Conservation (phyloP, 2,113 vertebrate species). For the Rafetus swinhoei region DNA sequence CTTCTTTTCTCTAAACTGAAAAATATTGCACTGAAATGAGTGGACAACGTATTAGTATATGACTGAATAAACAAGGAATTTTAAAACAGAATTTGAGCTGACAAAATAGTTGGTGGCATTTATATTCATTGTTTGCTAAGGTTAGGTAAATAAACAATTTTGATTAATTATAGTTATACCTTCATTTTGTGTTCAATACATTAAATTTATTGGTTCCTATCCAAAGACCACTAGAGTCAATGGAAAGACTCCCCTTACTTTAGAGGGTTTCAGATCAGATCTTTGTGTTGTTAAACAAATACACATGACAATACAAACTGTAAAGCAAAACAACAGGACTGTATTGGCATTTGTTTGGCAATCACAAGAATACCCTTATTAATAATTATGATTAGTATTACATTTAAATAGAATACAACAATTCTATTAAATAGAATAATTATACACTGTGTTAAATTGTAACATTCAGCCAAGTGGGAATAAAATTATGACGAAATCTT, state of each 20-base stretch:
- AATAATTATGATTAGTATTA: slow-evolving; percentile 43
- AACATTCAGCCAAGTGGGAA: slow-evolving; percentile 57
- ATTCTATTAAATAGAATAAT: slow-evolving; percentile 62
- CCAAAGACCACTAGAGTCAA: neutral
- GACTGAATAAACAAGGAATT: slow-evolving; percentile 3
- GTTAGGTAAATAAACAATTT: slow-evolving; percentile 30
- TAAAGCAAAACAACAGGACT: slow-evolving; percentile 19
- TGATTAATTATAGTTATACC: slow-evolving; percentile 14
- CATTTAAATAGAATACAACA: slow-evolving; percentile 54
- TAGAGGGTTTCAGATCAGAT: neutral
- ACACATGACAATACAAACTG: slow-evolving; percentile 26
- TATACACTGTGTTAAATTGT: slow-evolving; percentile 65
- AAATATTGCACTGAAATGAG: slow-evolving; percentile 1
- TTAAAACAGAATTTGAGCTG: neutral
- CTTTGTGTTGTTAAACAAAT: slow-evolving; percentile 1
- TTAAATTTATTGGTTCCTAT: neutral
- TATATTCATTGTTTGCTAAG: neutral
- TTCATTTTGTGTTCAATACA: slow-evolving; percentile 16
- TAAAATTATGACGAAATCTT: slow-evolving; percentile 41
- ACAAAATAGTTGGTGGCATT: slow-evolving; percentile 35
- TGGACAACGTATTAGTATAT: neutral
- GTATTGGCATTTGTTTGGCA: slow-evolving; percentile 33
- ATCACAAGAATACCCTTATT: neutral
- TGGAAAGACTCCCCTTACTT: neutral
- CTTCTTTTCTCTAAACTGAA: neutral